Evolutionary conservation across 2,888 invertebrate genomes (phyloP), one percentile per base, ranked within the genome.

Genomic region (Caenorhabditis sp.): DNA sequence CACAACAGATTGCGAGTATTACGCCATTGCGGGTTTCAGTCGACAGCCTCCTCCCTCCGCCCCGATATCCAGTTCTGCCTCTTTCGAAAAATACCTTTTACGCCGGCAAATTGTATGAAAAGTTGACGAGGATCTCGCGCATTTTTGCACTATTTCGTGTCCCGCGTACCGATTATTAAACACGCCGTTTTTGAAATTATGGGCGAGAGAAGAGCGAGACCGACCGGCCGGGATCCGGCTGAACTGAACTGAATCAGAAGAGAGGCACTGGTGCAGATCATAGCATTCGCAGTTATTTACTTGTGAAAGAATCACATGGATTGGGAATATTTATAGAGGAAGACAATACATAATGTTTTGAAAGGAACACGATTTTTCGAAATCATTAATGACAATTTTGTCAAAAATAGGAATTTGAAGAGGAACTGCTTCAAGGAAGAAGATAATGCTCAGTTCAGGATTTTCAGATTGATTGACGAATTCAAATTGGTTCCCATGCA

Each of bases 11-110:
- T 4, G 32, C 4, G 26, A 62, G 62, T 62, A 62, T 62, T 62
- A 62, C 62, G 62, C 62, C 62, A 62, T 47, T 20, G 35, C 26
- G 58, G 35, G 58, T 53, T 67, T 67, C 67, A 67, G 55, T 53
- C 50, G 67, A 67, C 35, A 35, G 67, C 53, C 37, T 40, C 24
- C 22, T 22, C 22, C 32, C 6, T 35, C 9, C 47, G n/a, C 11
- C 6, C 15, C 26, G n/a, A 62, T 65, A 51, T 65, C 64, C 64
- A 35, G 51, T 65, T 65, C 62, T 60, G n/a, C n/a, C n/a, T n/a
- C n/a, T 18, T 35, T 20, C 28, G 18, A 9, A 24, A 60, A 60
- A 35, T 40, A 60, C 9, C 40, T 32, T n/a, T 13, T n/a, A n/a
- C 40, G 2, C 22, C 13, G n/a, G 8, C 53, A 40, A 40, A 40